Conservation (phyloP, 1,140 invertebrate genomes). For the Drepana arcuata region DNA sequence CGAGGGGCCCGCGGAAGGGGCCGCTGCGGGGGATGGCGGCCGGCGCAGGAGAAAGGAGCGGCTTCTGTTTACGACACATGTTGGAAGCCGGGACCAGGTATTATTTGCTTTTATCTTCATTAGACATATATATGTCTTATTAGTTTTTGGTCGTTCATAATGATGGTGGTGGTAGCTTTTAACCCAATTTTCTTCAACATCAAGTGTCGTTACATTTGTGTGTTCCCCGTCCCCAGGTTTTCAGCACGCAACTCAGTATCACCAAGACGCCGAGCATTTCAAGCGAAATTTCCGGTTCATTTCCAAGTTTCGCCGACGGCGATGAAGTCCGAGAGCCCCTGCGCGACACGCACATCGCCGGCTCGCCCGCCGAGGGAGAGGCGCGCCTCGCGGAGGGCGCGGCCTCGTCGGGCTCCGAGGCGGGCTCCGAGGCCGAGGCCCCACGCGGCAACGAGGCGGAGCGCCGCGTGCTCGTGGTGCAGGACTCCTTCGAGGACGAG, state of each 20-base stretch:
- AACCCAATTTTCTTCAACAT: no score
- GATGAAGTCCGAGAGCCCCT: slow-evolving; percentile 19
- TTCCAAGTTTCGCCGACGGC: slow-evolving; percentile 40
- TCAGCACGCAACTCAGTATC: slow-evolving; percentile 59
- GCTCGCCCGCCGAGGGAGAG: background rate
- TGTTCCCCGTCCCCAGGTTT: no score
- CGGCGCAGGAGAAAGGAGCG: slow-evolving; percentile 31
- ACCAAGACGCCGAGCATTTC: slow-evolving; percentile 60
- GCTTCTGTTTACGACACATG: slow-evolving; percentile 50
- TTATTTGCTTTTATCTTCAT: no score
- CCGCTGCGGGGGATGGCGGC: slow-evolving; percentile 5
- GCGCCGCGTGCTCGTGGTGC: slow-evolving; percentile 82
- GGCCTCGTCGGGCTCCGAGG: slow-evolving; percentile 83
- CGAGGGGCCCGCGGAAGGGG: slow-evolving; percentile 3
- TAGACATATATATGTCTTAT: no score
- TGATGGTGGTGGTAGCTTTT: no score
- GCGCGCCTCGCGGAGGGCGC: slow-evolving; percentile 2
- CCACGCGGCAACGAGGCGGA: slow-evolving; percentile 72
- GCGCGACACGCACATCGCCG: slow-evolving; percentile 16
- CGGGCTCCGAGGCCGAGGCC: slow-evolving; percentile 75
- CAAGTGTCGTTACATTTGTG: no score
- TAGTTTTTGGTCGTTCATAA: no score
- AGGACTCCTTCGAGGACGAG: slow-evolving; percentile 90
- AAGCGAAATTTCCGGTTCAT: slow-evolving; percentile 54
- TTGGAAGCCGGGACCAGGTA: slow-evolving; percentile 48